These are phyloP conservation scores for Colius striatus DNA, from an alignment of 2,113 vertebrate species.

Conservation along the genomic window DNA sequence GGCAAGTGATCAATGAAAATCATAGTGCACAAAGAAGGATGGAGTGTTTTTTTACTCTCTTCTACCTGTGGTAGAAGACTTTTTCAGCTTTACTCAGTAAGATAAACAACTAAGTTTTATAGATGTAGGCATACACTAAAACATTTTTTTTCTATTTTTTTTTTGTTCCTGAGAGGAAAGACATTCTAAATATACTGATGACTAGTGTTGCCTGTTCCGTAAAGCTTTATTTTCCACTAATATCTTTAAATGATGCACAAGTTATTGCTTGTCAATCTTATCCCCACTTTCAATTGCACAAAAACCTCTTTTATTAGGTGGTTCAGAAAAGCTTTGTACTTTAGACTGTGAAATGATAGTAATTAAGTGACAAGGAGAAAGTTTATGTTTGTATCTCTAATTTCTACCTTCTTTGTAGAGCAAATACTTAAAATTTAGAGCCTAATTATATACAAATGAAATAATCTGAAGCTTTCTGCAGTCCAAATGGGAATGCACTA, in stretches of 20 bases:
- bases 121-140: not conserved
- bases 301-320: not conserved
- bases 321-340: not conserved
- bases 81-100: not conserved
- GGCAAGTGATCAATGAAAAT: not conserved
- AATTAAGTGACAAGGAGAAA: not conserved
- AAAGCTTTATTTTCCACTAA: not conserved
- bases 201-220: not conserved
- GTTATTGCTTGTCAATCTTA: not conserved
- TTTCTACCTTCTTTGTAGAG: not conserved
- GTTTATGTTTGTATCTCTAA: not conserved
- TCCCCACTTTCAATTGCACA: not conserved
- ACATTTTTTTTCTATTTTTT: accelerated
- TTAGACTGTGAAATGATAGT: not conserved
- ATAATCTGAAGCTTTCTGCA: not conserved
- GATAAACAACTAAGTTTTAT: not conserved
- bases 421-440: slow-evolving; percentile 53
- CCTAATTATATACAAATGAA: slow-evolving; percentile 3
- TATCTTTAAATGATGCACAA: not conserved
- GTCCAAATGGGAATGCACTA: not conserved
- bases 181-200: not conserved
- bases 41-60: not conserved
- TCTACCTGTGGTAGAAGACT: not conserved
- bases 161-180: not conserved
- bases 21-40: not conserved